Base-by-base conservation (phyloP, 2,888 invertebrate genomes). In the Leptinotarsa juncta region DNA sequence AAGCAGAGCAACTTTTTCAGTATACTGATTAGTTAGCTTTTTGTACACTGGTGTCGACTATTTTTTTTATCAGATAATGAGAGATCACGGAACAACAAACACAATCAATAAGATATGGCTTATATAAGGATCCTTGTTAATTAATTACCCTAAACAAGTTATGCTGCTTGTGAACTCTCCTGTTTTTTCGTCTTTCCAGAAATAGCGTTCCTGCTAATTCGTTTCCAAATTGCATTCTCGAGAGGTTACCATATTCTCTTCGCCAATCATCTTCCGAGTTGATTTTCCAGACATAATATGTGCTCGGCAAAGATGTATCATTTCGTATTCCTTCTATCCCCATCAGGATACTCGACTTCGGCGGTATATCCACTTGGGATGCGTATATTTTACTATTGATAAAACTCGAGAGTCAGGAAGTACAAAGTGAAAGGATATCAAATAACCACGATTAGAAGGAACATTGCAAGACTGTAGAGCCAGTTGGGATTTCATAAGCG, bases 301-400 rank as follows among this genome's bases (percentile, higher is more conserved):
- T 50, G 32, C 51, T 67, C 26, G 26, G n/a, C 12, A 20, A 23
- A 55, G 53, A 67, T 53, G 55, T 67, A 67, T 51, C 67, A 32
- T 67, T 53, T 67, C 67, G 55, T 67, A 67, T 67, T 67, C 51
- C 51, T 20, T 49, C 26, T 32, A 51, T 67, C 67, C 48, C 51
- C 67, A 18, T 67, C 67, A 55, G 48, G 15, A 79, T 83, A 66
- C 67, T 67, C 67, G 49, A 65, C 51, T 53, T 15, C 23, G 57
- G 23, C 57, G 57, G 57, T 57, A 23, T 57, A 65, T 66, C 74
- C 65, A 49, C 71, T 62, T 42, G 74, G 74, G 74, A 74, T 53
- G 67, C 53, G 53, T 74, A 74, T 67, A 74, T 74, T 71, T 74
- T 74, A 68, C 71, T 62, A 74, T 74, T 71, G 74, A 74, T 74